These are phyloP conservation scores for Thysanoteuthis rhombus DNA, from an alignment of 2,888 invertebrate species.

Conservation along the genomic window DNA sequence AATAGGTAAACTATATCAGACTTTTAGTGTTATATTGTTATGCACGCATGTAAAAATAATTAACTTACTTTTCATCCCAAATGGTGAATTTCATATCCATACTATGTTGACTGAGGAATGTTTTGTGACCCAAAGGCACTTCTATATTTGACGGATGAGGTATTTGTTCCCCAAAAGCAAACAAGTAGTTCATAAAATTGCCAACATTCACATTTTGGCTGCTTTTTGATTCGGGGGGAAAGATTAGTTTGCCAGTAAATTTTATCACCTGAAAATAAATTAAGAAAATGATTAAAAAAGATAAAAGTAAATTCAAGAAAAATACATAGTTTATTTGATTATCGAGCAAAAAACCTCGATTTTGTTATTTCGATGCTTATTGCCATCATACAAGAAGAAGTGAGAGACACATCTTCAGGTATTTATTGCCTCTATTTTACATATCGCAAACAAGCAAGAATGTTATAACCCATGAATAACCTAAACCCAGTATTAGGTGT, in stretches of 20 bases:
- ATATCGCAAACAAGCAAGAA: too few relatives aligned
- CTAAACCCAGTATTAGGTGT: too few relatives aligned
- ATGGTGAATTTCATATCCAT: constrained; percentile 95
- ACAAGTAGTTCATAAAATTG: constrained; percentile 66
- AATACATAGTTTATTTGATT: not conserved
- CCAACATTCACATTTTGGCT: not conserved
- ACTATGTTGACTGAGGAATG: constrained; percentile 90
- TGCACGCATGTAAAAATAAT: not conserved
- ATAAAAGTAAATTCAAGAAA: not conserved
- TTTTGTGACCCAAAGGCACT: constrained; percentile 85
- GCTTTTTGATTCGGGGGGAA: not conserved
- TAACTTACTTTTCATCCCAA: constrained; percentile 88
- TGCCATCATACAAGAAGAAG: too few relatives aligned
- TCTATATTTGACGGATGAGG: constrained; percentile 93
- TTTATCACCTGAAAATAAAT: constrained; percentile 81
- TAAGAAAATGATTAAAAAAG: not conserved
- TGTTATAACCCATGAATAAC: too few relatives aligned
- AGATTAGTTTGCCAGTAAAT: constrained; percentile 78
- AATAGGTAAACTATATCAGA: too few relatives aligned
- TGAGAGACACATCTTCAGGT: too few relatives aligned
- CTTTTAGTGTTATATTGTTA: too few relatives aligned
- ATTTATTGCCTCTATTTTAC: too few relatives aligned
- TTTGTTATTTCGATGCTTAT: too few relatives aligned
- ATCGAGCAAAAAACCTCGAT: not conserved
- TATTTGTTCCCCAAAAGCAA: constrained; percentile 83